Base-by-base conservation (phyloP, 2,888 invertebrate genomes). In the Prosopocoilus inquinatus region DNA sequence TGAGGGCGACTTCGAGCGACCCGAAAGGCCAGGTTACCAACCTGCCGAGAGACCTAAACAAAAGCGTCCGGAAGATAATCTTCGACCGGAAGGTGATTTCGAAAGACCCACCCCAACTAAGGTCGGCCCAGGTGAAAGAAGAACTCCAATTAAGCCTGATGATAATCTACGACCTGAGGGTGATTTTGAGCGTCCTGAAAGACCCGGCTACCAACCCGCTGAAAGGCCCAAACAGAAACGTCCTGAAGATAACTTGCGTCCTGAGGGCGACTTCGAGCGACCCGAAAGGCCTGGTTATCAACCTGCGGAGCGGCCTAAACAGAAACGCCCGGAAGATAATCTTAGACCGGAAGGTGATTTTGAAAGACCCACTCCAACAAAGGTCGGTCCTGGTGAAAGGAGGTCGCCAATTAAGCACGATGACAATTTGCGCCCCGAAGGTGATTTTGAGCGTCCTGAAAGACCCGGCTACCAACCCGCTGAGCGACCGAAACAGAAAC, bases 341-440 rank as follows among this genome's bases (percentile, higher is more conserved):
- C 67, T 85, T 0, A 69, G 70, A 20, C 79, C 80, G 0, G 81
- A 81, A 65, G 81, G 81, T 9, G 78, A 79, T 3, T 77, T 80
- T 43, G 80, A 80, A 62, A 70, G 70, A 54, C 75, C 71, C 2
- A 67, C 60, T 34, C 70, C 64, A 48, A 64, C 66, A 2, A 64
- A 71, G 57, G 67, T 70, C 47, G 58, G 62, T n/a, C 72, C 74
- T n/a, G 75, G 70, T n/a, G 78, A 79, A 58, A 62, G 71, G 16
- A 35, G 69, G 67, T 47, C 55, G 79, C 50, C 78, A 72, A 43
- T 72, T 71, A 78, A 75, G 56, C 82, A 79, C 0, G 64, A 75
- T 15, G 83, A 84, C 64, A 88, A 88, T 71, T 73, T 87, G 3
- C 70, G 81, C 53, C 80, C 83, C 2, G 85, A 86, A 75, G 85